Percentiles rank a stretch among this genome's conserved stretches.
These are phyloP conservation scores for Lepisosteus osseus DNA, from an alignment of 2,113 vertebrate species.

Conservation along the genomic window DNA sequence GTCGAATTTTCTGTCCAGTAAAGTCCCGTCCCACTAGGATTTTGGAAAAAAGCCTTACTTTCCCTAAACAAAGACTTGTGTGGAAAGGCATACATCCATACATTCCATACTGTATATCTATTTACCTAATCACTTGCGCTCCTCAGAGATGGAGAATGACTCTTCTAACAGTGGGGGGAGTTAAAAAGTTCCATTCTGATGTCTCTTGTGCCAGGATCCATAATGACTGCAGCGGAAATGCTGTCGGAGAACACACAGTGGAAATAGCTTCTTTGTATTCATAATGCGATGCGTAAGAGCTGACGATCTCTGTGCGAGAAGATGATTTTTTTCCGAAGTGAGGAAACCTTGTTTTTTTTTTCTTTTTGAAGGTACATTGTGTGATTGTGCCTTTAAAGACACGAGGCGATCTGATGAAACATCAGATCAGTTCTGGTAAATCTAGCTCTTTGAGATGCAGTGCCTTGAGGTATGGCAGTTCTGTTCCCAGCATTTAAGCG, in stretches of 20 bases:
- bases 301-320: background rate
- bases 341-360: no score
- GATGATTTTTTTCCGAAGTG: no score
- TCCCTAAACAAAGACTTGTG: slow-evolving; percentile 32
- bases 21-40: slow-evolving; percentile 29
- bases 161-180: slow-evolving; percentile 40
- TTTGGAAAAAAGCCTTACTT: slow-evolving; percentile 28
- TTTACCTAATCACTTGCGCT: slow-evolving; percentile 57
- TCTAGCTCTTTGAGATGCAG: no score
- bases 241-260: slow-evolving; percentile 37
- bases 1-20: slow-evolving; percentile 27
- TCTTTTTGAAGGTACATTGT: no score
- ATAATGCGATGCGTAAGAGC: slow-evolving; percentile 31
- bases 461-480: no score
- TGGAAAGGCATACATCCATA: slow-evolving; percentile 33
- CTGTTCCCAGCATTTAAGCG: no score
- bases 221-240: slow-evolving; percentile 45
- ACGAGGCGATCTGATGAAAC: no score
- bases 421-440: no score
- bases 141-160: slow-evolving; percentile 51
- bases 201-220: slow-evolving; percentile 45
- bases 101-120: slow-evolving; percentile 48
- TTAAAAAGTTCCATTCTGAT: slow-evolving; percentile 27
- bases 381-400: no score
- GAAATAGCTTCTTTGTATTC: slow-evolving; percentile 40